Percentiles rank a stretch among this genome's conserved stretches.
Conservation (phyloP, 2,113 vertebrate genomes). For the Oostethus manadensis region DNA sequence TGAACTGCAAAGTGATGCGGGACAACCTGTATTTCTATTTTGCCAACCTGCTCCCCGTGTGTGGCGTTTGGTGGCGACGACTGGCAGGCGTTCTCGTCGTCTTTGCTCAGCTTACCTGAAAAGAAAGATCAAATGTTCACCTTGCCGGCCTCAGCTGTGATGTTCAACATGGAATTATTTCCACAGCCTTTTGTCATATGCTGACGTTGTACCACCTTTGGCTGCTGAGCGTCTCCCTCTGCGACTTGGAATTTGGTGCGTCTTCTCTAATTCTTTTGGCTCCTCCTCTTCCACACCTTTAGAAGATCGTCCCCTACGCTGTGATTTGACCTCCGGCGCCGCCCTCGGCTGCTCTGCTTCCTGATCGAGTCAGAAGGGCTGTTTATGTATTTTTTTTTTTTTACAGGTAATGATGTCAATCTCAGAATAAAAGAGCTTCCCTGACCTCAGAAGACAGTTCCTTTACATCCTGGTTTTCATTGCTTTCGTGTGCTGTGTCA, state of each 20-base stretch:
- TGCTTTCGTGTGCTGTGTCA: not conserved
- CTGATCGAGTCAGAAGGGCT: conserved; percentile 8
- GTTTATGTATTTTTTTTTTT: too few relatives aligned
- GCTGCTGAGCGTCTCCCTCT: conserved; percentile 36
- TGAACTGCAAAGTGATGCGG: too few relatives aligned
- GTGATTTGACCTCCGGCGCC: conserved; percentile 34
- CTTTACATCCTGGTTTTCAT: conserved; percentile 7
- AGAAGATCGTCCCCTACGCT: conserved; percentile 50
- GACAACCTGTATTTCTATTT: too few relatives aligned
- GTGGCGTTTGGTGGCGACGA: not conserved
- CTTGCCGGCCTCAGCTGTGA: not conserved
- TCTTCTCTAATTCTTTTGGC: conserved; percentile 22
- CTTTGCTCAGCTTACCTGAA: conserved; percentile 31
- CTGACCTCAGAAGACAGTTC: conserved; percentile 44
- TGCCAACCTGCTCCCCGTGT: not conserved
- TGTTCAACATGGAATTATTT: not conserved
- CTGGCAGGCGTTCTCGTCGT: conserved; percentile 3
- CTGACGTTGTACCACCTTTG: conserved; percentile 26
- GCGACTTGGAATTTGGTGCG: conserved; percentile 27
- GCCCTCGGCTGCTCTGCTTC: conserved; percentile 44
- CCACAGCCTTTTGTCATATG: not conserved
- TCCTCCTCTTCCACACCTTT: conserved; percentile 28
- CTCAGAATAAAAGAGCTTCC: not conserved
- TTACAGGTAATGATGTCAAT: not conserved
- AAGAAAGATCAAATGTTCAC: not conserved